phyloP scores from a whole-genome alignment of 2,888 invertebrate genomes.

The Melanchra persicariae region DNA sequence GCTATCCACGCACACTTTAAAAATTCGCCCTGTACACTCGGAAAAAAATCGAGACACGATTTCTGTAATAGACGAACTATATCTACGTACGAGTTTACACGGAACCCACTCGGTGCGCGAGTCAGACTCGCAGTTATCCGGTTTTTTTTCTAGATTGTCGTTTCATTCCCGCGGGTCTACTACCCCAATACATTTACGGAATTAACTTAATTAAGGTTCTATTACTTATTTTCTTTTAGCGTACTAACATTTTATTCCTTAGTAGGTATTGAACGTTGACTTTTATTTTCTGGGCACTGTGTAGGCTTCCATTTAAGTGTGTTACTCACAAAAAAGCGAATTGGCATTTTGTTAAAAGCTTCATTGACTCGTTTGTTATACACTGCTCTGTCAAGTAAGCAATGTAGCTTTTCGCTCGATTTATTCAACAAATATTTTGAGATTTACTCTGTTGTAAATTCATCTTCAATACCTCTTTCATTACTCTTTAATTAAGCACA shows the following conservation, averaged over 20 bases:
- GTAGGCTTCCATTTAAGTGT: constrained; percentile 15
- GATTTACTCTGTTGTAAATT: background rate
- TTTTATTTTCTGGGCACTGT: constrained; percentile 35
- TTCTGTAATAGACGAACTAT: no score
- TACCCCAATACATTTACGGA: constrained; percentile 65
- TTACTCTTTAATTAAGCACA: constrained; percentile 18
- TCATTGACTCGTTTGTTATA: background rate
- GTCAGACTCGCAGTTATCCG: no score
- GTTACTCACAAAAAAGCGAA: background rate
- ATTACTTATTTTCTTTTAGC: constrained; percentile 64
- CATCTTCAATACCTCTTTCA: background rate
- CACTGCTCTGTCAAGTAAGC: no score
- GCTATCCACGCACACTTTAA: no score
- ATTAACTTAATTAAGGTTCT: constrained; percentile 67
- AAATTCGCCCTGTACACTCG: no score
- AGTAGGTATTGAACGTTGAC: constrained; percentile 33
- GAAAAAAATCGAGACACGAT: no score
- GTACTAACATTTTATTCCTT: constrained; percentile 43
- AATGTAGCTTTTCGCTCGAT: background rate
- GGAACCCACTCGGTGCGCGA: no score
- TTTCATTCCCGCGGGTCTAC: constrained; percentile 46
- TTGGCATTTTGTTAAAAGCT: background rate
- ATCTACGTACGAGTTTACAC: no score
- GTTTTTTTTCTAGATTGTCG: constrained; percentile 55
- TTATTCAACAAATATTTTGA: constrained; percentile 1